phyloP scores from a whole-genome alignment of 2,888 invertebrate species.

The Baronia brevicornis region DNA sequence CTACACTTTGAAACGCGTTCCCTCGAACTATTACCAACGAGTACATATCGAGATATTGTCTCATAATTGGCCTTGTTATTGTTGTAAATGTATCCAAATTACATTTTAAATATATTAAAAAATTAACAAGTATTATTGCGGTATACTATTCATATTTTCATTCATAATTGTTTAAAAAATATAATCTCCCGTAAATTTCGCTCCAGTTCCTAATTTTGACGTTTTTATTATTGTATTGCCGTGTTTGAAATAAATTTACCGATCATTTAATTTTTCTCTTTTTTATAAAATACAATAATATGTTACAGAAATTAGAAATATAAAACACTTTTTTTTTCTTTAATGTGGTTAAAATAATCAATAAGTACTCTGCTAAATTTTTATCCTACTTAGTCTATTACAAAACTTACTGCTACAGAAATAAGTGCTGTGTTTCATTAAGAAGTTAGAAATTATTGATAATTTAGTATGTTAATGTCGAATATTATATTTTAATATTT shows the following conservation, averaged over 20 bases:
- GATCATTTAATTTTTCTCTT: background rate
- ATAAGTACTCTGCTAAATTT: too few species aligned
- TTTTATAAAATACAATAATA: background rate
- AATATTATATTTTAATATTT: too few species aligned
- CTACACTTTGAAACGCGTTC: slow-evolving; percentile 13
- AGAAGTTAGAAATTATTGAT: too few species aligned
- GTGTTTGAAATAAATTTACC: slow-evolving; percentile 23
- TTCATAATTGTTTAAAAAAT: slow-evolving; percentile 54
- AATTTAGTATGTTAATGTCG: too few species aligned
- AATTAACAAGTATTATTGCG: too few species aligned
- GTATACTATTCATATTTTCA: slow-evolving; percentile 45
- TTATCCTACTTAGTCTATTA: too few species aligned
- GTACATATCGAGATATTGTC: slow-evolving; percentile 14
- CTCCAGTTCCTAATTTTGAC: slow-evolving; percentile 60
- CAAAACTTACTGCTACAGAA: too few species aligned
- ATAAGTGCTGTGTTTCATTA: too few species aligned
- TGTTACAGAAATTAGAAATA: too few species aligned
- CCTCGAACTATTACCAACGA: slow-evolving; percentile 19
- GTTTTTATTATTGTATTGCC: slow-evolving; percentile 38
- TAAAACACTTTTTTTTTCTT: too few species aligned
- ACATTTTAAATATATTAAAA: background rate
- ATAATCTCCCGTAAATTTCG: slow-evolving; percentile 49
- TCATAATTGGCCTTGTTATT: background rate
- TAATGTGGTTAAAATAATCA: too few species aligned
- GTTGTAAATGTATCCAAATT: slow-evolving; percentile 7